A percentile compares a stretch with the other conserved stretches of the same genome.
Conservation (phyloP, 2,797 vertebrate genomes). For the Enteromius trimaculatus region DNA sequence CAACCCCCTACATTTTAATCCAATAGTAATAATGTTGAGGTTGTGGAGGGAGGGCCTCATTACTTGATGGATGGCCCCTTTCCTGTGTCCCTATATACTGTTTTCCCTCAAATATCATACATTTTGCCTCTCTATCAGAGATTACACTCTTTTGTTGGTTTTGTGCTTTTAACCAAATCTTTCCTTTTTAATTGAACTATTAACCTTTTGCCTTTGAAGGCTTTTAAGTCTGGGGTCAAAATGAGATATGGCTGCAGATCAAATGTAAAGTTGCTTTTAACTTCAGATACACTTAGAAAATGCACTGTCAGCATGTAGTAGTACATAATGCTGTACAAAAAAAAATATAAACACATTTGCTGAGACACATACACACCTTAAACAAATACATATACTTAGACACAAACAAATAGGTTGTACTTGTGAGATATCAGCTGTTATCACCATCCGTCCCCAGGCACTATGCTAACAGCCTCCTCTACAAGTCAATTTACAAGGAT, state of each 20-base stretch:
- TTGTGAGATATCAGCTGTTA: conserved; percentile 93
- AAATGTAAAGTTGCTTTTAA: background rate
- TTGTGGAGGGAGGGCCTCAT: conserved; percentile 71
- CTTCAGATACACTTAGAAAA: conserved; percentile 60
- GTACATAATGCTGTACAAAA: conserved; percentile 80
- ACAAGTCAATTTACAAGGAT: conserved; percentile 99
- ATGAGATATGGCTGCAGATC: conserved; percentile 13
- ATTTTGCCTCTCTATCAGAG: conserved; percentile 50
- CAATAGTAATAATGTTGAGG: conserved; percentile 68
- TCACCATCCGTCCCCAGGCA: conserved; percentile 98
- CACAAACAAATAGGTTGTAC: conserved; percentile 85
- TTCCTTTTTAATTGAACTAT: background rate
- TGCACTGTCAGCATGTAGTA: conserved; percentile 79
- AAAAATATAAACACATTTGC: conserved; percentile 67
- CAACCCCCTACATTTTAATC: conserved; percentile 58
- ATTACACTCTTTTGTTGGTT: background rate
- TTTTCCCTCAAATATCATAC: conserved; percentile 67
- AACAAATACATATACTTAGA: conserved; percentile 48
- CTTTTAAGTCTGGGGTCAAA: background rate
- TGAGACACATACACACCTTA: conserved; percentile 54
- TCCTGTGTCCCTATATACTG: conserved; percentile 74
- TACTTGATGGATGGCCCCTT: conserved; percentile 76
- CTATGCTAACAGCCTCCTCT: conserved; percentile 99
- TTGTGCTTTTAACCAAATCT: background rate
- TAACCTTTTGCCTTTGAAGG: background rate